phyloP scores from a whole-genome alignment of 2,797 vertebrate genomes.

The Etheostoma nigrum region DNA sequence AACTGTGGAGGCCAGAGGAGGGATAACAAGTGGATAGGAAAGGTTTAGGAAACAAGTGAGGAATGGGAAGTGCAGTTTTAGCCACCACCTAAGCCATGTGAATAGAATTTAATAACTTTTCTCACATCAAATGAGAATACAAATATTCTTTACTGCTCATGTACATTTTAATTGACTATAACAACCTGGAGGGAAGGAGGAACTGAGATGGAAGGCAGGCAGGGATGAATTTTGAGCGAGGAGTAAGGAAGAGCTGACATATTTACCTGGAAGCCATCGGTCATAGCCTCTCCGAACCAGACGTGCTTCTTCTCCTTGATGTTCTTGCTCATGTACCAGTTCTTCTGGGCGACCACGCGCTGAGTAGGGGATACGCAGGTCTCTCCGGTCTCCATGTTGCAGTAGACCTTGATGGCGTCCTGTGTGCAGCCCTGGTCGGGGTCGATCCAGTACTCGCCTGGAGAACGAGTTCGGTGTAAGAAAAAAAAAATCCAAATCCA shows the following conservation, averaged over 20 bases:
- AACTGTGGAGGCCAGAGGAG: not conserved
- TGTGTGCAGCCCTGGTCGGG: slow-evolving; percentile 98
- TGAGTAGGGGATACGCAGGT: slow-evolving; percentile 91
- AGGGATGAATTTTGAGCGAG: not conserved
- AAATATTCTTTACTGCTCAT: too few relatives aligned
- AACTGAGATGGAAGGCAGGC: slow-evolving; percentile 2
- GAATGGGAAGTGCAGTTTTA: not conserved
- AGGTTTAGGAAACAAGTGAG: not conserved
- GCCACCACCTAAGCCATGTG: too few relatives aligned
- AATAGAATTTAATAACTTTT: too few relatives aligned
- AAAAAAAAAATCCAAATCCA: not conserved
- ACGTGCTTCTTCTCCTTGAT: slow-evolving; percentile 96
- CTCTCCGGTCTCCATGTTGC: slow-evolving; percentile 97
- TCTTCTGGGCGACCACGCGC: slow-evolving; percentile 89
- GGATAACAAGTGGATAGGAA: not conserved
- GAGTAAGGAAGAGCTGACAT: slow-evolving; percentile 14
- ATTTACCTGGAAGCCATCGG: slow-evolving; percentile 93
- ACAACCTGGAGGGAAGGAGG: not conserved
- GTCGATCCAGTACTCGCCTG: slow-evolving; percentile 98
- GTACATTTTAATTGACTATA: too few relatives aligned
- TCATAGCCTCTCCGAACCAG: slow-evolving; percentile 98
- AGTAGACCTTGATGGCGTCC: slow-evolving; percentile 98
- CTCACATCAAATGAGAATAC: too few relatives aligned
- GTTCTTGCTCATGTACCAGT: slow-evolving; percentile 96
- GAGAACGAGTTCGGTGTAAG: not conserved